Conservation (phyloP, 2,888 invertebrate species). For the Cryptus viduatorius region DNA sequence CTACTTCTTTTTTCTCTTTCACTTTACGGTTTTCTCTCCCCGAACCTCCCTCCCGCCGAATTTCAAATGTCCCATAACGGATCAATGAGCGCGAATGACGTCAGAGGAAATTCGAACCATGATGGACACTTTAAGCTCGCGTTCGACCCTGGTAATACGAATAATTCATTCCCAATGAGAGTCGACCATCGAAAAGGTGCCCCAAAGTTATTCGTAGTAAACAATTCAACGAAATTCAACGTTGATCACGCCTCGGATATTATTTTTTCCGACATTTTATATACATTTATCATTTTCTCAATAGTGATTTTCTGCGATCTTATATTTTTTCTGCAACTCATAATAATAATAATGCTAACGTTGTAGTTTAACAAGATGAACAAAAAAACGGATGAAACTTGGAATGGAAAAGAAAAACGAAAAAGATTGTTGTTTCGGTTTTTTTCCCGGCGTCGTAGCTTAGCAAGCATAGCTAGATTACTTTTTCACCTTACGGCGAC, state of each 20-base stretch:
- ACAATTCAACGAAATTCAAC: neutral
- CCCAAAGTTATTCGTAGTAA: neutral
- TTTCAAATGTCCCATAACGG: neutral
- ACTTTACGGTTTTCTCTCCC: neutral
- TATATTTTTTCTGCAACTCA: too few relatives aligned
- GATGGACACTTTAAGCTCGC: neutral
- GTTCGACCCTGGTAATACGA: neutral
- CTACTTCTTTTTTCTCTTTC: slow-evolving; percentile 17
- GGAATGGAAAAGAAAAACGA: neutral
- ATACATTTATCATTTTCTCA: too few relatives aligned
- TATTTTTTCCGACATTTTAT: too few relatives aligned
- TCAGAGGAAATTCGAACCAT: slow-evolving; percentile 18
- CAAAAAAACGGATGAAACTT: neutral
- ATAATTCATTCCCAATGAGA: neutral
- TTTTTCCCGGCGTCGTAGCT: neutral
- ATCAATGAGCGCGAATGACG: slow-evolving; percentile 39
- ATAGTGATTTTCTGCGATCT: too few relatives aligned
- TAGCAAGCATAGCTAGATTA: slow-evolving; percentile 17
- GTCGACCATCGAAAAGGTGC: neutral
- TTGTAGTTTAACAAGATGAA: neutral
- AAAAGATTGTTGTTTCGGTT: neutral
- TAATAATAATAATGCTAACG: too few relatives aligned
- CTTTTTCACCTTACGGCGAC: slow-evolving; percentile 42
- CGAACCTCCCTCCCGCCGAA: neutral
- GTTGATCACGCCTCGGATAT: too few relatives aligned